phyloP scores from a whole-genome alignment of 2,113 vertebrate genomes.

The Myotis yumanensis region DNA sequence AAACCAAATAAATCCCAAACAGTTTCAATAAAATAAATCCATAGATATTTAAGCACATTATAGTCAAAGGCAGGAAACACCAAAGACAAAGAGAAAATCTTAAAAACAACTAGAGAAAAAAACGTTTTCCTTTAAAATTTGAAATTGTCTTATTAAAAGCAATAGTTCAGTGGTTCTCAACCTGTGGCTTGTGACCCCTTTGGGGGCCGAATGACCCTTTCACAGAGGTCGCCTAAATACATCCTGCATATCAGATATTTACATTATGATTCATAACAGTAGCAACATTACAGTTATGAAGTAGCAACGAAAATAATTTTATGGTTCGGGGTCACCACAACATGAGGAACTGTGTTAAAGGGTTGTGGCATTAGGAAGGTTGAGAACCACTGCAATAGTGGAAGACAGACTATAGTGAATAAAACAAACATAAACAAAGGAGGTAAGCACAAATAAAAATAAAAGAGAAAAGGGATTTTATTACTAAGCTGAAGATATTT shows the following conservation, averaged over 20 bases:
- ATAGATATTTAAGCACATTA: not conserved
- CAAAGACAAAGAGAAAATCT: not conserved
- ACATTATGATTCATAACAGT: too few relatives aligned
- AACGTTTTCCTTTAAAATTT: not conserved
- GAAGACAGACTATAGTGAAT: not conserved
- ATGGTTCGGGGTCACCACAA: too few relatives aligned
- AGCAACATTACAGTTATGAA: too few relatives aligned
- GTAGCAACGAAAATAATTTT: too few relatives aligned
- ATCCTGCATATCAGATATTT: too few relatives aligned
- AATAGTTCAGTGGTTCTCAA: not conserved
- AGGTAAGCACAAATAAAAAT: not conserved
- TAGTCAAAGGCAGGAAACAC: not conserved
- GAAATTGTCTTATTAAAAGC: not conserved
- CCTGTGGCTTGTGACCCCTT: too few relatives aligned
- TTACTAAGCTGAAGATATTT: not conserved
- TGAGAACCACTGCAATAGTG: not conserved
- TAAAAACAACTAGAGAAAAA: not conserved
- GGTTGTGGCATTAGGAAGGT: too few relatives aligned
- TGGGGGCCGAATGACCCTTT: too few relatives aligned
- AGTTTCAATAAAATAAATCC: not conserved
- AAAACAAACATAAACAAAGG: not conserved
- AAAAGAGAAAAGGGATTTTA: not conserved
- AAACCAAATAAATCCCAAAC: not conserved
- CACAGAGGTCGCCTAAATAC: too few relatives aligned
- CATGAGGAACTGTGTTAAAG: too few relatives aligned